Percentiles rank a stretch among this genome's conserved stretches.
These are phyloP conservation scores for Seira musarum DNA, from an alignment of 2,888 invertebrate species.

Conservation along the genomic window DNA sequence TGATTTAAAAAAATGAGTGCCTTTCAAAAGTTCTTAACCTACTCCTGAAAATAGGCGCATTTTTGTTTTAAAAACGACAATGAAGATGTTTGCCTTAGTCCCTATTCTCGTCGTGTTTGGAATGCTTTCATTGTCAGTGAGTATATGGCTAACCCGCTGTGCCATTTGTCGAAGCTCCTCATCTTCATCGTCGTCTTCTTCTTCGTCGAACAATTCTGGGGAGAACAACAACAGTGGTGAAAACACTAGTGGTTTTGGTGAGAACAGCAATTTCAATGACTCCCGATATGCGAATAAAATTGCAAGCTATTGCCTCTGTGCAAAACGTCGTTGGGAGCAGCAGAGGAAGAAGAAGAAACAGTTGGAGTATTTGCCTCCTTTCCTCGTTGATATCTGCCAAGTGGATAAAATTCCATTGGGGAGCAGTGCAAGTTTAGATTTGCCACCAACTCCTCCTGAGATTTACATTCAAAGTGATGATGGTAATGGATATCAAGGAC, in stretches of 20 bases:
- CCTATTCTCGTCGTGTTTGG: slow-evolving; percentile 63
- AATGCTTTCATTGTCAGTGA: slow-evolving; percentile 61
- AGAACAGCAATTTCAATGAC: not conserved
- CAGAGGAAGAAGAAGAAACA: slow-evolving; percentile 41
- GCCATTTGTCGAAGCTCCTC: slow-evolving; percentile 38
- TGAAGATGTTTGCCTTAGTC: slow-evolving; percentile 62
- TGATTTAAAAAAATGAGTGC: too few species aligned
- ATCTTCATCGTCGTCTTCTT: not conserved
- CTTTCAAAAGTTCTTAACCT: too few species aligned
- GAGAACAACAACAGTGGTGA: slow-evolving; percentile 16
- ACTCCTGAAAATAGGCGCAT: too few species aligned
- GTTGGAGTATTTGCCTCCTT: slow-evolving; percentile 50
- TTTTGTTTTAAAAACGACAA: not conserved
- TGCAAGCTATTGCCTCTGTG: slow-evolving; percentile 51
- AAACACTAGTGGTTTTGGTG: not conserved
- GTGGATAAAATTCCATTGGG: slow-evolving; percentile 44
- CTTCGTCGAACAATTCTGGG: not conserved
- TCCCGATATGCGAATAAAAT: slow-evolving; percentile 40
- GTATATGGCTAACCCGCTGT: slow-evolving; percentile 61
- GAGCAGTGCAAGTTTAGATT: slow-evolving; percentile 22
- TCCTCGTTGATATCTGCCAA: slow-evolving; percentile 46
- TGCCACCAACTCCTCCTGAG: slow-evolving; percentile 15
- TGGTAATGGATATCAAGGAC: slow-evolving; percentile 25
- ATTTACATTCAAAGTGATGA: slow-evolving; percentile 2
- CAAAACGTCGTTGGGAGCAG: slow-evolving; percentile 38